Percentiles rank a stretch among this genome's conserved stretches.
Conservation (phyloP, 2,888 invertebrate genomes). For the Microctonus aethiopoides region DNA sequence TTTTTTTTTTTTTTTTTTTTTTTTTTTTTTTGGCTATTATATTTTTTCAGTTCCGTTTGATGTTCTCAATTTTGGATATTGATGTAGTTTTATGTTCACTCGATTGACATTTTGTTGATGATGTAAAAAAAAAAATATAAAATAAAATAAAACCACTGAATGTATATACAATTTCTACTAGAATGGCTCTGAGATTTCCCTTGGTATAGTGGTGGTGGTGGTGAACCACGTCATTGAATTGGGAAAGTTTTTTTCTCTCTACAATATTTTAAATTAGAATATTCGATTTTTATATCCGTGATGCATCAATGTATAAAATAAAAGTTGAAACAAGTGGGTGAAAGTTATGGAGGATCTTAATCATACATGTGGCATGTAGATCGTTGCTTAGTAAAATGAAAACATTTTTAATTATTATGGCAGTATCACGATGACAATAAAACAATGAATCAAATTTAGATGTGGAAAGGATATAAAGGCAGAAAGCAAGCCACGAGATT, state of each 20-base stretch:
- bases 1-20: neutral
- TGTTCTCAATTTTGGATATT: neutral
- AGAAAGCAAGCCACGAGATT: conserved; percentile 20
- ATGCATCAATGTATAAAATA: neutral
- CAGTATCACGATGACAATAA: neutral
- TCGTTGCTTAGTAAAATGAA: neutral
- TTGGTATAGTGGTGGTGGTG: neutral
- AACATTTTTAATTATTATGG: neutral
- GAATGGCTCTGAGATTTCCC: neutral
- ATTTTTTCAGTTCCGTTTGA: neutral
- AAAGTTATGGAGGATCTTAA: neutral
- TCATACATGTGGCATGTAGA: neutral
- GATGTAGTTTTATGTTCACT: neutral
- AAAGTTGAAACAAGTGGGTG: neutral
- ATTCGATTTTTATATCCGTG: neutral
- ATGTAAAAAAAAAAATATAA: neutral
- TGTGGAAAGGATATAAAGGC: neutral
- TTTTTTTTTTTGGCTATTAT: too few species aligned
- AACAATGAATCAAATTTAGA: neutral
- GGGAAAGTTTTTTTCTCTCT: neutral
- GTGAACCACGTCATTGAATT: conserved; percentile 8
- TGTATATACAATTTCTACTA: neutral
- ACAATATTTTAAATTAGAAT: neutral
- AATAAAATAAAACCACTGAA: conserved; percentile 33
- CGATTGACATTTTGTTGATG: neutral